Conservation (phyloP, 2,113 vertebrate genomes). For the Charina bottae region DNA sequence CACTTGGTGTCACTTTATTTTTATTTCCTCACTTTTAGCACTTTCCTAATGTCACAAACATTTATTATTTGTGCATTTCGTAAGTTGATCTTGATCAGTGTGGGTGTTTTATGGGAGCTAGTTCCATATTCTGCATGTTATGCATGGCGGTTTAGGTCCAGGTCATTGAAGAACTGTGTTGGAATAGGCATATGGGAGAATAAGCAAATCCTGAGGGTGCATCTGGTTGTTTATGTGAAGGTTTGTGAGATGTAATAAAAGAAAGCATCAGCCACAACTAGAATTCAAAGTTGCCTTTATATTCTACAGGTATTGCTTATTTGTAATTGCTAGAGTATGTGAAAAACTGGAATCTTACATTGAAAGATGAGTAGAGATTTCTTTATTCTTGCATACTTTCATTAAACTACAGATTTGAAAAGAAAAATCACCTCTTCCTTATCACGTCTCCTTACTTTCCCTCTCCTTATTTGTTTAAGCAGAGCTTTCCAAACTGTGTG, state of each 20-base stretch:
- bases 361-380: not conserved
- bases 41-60: not conserved
- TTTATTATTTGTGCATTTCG: conserved; percentile 17
- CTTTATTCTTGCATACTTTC: not conserved
- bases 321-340: not conserved
- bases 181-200: not conserved
- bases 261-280: not conserved
- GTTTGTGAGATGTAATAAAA: not conserved
- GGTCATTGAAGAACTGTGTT: not conserved
- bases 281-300: conserved; percentile 11
- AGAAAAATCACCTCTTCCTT: not conserved
- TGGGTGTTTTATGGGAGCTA: not conserved
- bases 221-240: conserved; percentile 23
- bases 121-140: not conserved
- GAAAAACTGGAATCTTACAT: not conserved
- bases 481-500: too few relatives aligned
- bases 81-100: conserved; percentile 29
- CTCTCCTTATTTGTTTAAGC: not conserved
- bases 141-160: not conserved
- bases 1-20: conserved; percentile 66
- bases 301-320: not conserved
- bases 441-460: not conserved
- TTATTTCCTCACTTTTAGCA: conserved; percentile 15
- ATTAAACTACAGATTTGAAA: not conserved
- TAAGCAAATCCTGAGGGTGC: conserved; percentile 1